Evolutionary conservation across 2,888 invertebrate genomes (phyloP), one percentile per base, ranked within the genome.

Genomic region (Incurvaria masculella): DNA sequence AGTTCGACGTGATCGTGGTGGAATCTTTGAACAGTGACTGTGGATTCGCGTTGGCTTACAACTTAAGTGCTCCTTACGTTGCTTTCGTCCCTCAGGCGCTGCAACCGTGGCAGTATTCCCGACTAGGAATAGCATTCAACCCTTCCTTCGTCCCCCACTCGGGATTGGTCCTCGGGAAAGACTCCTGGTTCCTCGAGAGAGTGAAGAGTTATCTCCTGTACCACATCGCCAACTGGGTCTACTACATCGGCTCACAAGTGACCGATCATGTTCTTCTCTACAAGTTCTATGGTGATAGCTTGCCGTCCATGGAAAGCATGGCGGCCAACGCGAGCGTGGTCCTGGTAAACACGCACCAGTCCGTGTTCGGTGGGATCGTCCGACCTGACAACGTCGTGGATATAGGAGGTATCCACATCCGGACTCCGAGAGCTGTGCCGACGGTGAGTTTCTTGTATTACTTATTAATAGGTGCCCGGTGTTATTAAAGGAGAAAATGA

Each of bases 11-110:
- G 8, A 80, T 91, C 33, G 59, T 92, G 20, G 80, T 84, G 53
- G 90, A 91, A 63, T 82, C 83, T 47, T 89, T 88, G 65, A 88
- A 88, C 59, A 82, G 84, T 27, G 88, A 91, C 61, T 89, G 91
- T 58, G 84, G 84, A 57, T 65, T 88, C 57, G 86, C 84, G 21
- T 70, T 91, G 52, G 84, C 83, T 5, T 80, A 87, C 56, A 82
- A 84, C 63, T 80, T 88, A 39, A 76, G 82, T 56, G 83, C 83
- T 1, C 88, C 88, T 0, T 81, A 83, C 51, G 79, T 88, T 21
- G 73, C 79, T 0, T 62, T 87, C 44, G 83, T 80, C 46, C 79
- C 83, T 1, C 79, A 81, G 51, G 71, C 76, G 33, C 56, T 80
- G 42, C 78, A 81, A 61, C 74, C 82, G 0, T 84, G 84, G 82